Evolutionary conservation across 2,113 vertebrate species (phyloP).

Genomic region (Ia io): DNA sequence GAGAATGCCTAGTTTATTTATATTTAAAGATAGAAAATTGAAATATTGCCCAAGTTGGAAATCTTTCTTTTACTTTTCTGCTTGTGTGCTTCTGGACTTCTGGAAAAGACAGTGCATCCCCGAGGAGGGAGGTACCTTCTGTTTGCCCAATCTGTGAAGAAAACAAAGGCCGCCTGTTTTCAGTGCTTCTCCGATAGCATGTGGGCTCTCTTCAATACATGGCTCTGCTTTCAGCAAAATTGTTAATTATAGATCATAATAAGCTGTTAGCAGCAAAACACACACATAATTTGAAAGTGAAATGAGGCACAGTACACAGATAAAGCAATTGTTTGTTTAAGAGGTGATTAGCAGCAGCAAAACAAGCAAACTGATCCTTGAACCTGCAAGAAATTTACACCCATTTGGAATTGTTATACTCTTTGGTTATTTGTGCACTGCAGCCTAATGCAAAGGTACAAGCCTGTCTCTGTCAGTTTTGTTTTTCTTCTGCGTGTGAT

Average conservation of each 20-base stretch:
- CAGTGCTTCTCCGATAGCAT: constrained; percentile 73
- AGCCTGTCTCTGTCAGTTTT: background rate
- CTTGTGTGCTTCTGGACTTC: background rate
- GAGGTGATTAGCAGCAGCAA: constrained; percentile 84
- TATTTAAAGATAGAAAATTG: background rate
- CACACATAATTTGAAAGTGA: constrained; percentile 85
- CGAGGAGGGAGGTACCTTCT: constrained; percentile 24
- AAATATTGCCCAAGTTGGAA: background rate
- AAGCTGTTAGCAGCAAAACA: constrained; percentile 81
- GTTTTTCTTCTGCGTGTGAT: background rate
- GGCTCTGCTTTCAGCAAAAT: constrained; percentile 82
- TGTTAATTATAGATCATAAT: constrained; percentile 85
- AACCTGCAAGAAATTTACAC: constrained; percentile 82
- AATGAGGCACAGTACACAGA: constrained; percentile 85
- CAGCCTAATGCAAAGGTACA: constrained; percentile 68
- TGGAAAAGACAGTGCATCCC: background rate
- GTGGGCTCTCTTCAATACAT: constrained; percentile 76
- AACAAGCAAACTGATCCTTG: constrained; percentile 84
- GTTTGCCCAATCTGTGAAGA: constrained; percentile 64
- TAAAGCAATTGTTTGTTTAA: constrained; percentile 87
- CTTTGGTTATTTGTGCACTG: constrained; percentile 70
- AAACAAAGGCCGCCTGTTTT: constrained; percentile 70
- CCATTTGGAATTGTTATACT: constrained; percentile 77
- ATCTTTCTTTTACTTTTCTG: background rate
- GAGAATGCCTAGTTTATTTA: background rate